Evolutionary conservation across 92 coral and sea anemone genomes (phyloP).

Genomic region (Muricea muricata): DNA sequence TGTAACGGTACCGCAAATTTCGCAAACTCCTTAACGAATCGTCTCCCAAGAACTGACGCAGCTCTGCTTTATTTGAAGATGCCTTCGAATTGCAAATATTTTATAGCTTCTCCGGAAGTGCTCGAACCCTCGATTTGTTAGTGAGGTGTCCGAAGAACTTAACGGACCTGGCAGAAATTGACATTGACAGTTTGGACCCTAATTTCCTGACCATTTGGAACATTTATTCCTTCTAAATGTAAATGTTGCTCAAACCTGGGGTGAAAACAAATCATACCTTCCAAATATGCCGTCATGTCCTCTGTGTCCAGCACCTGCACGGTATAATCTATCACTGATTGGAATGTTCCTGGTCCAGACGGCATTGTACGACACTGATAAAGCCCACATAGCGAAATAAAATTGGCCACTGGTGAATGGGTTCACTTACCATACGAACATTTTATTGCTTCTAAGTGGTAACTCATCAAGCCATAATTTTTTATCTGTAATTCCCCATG

Average conservation of each 20-base stretch:
- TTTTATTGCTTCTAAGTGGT: too few species aligned
- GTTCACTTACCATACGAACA: too few species aligned
- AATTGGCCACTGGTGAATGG: too few species aligned
- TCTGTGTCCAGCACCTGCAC: constrained; percentile 41
- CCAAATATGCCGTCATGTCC: constrained; percentile 63
- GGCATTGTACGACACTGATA: too few species aligned
- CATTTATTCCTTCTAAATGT: constrained; percentile 54
- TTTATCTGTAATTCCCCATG: too few species aligned
- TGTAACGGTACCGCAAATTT: constrained; percentile 56
- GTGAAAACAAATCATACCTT: constrained; percentile 68
- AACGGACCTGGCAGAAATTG: constrained; percentile 57
- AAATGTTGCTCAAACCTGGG: constrained; percentile 61
- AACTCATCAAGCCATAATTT: too few species aligned
- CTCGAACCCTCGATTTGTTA: constrained; percentile 54
- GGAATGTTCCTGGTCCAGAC: too few species aligned
- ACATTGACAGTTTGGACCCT: constrained; percentile 69
- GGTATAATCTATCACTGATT: too few species aligned
- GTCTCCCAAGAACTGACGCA: constrained; percentile 56
- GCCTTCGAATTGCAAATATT: constrained; percentile 54
- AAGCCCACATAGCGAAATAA: too few species aligned
- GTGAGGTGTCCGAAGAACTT: constrained; percentile 59
- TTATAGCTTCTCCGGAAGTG: constrained; percentile 66
- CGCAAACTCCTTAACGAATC: constrained; percentile 66
- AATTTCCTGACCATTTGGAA: constrained; percentile 42
- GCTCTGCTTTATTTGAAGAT: constrained; percentile 52